phyloP scores from a whole-genome alignment of 2,113 vertebrate species.

The Phrynocephalus versicolor region DNA sequence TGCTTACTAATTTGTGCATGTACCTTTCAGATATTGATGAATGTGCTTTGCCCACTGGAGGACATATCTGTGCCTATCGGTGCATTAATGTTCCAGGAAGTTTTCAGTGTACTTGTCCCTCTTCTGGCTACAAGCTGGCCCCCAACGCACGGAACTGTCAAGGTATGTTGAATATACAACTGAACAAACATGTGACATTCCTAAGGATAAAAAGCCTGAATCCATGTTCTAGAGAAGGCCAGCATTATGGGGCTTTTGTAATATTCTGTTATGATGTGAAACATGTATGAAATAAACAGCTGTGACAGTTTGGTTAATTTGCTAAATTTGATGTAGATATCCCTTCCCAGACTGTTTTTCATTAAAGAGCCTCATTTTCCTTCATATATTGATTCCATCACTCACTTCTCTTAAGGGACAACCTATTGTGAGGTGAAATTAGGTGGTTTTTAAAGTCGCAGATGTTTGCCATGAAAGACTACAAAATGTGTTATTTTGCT shows the following conservation, averaged over 20 bases:
- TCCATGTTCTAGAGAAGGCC: too few relatives aligned
- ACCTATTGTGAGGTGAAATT: not conserved
- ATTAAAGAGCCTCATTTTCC: not conserved
- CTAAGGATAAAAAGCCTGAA: not conserved
- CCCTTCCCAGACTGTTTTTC: not conserved
- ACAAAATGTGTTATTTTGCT: not conserved
- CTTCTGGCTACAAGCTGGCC: slow-evolving; percentile 85
- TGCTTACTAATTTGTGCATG: not conserved
- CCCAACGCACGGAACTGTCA: slow-evolving; percentile 94
- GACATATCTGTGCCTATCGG: slow-evolving; percentile 92
- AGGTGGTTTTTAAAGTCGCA: not conserved
- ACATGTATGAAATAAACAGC: not conserved
- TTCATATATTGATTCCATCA: not conserved
- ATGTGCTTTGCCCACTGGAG: slow-evolving; percentile 93
- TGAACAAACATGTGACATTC: not conserved
- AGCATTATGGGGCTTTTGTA: not conserved
- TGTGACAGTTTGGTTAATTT: not conserved
- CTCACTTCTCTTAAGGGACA: not conserved
- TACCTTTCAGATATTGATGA: slow-evolving; percentile 90
- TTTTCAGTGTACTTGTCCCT: slow-evolving; percentile 92
- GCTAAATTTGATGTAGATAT: too few relatives aligned
- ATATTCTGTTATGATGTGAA: not conserved
- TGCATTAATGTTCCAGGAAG: slow-evolving; percentile 91
- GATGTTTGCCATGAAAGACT: not conserved
- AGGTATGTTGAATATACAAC: slow-evolving; percentile 71